Conservation (phyloP, 2,797 vertebrate genomes). For the Staurois parvus region DNA sequence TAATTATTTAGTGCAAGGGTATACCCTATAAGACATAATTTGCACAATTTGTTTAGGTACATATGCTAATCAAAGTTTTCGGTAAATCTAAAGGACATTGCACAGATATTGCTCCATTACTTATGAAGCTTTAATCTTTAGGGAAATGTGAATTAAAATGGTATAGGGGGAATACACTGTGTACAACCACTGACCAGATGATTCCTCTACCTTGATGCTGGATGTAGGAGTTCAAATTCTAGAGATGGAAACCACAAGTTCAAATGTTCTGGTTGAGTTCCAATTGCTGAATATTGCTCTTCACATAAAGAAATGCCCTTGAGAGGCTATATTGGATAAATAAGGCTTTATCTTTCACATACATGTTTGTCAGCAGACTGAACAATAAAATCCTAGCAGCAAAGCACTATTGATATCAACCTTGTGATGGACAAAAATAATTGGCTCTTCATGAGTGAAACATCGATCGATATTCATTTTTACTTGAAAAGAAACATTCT, state of each 20-base stretch:
- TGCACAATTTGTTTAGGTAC: too few species aligned
- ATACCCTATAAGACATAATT: too few species aligned
- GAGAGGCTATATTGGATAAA: neutral
- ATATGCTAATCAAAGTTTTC: too few species aligned
- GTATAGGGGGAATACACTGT: too few species aligned
- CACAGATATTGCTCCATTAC: too few species aligned
- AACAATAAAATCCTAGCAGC: conserved; percentile 20
- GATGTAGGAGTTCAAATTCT: neutral
- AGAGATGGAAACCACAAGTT: neutral
- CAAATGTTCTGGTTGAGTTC: neutral
- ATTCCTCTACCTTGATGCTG: neutral
- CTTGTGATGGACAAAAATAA: conserved; percentile 14
- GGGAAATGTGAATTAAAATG: too few species aligned
- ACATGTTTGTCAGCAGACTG: conserved; percentile 12
- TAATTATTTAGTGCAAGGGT: too few species aligned
- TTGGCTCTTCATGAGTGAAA: neutral
- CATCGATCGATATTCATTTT: neutral
- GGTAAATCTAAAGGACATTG: too few species aligned
- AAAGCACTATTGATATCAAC: conserved; percentile 17
- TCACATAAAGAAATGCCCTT: conserved; percentile 30
- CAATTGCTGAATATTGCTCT: neutral
- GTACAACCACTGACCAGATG: neutral
- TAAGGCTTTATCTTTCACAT: conserved; percentile 28
- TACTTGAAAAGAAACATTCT: too few species aligned
- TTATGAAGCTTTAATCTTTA: too few species aligned